These are phyloP conservation scores for Calliopum simillimum DNA, from an alignment of 2,888 invertebrate species.

Conservation along the genomic window DNA sequence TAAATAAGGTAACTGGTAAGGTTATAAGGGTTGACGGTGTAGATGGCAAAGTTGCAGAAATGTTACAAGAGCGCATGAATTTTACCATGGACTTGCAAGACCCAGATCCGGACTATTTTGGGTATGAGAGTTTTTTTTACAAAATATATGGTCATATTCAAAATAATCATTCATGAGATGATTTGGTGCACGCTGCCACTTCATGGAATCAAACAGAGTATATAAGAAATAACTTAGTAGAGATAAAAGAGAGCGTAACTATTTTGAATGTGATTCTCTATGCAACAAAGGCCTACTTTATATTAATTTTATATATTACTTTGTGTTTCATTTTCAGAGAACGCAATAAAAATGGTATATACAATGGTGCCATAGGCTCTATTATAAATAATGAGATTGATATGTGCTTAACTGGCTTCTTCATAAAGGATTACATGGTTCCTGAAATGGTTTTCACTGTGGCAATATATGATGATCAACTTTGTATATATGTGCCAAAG, in stretches of 20 bases:
- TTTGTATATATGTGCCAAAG: conserved; percentile 67
- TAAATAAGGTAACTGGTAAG: conserved; percentile 48
- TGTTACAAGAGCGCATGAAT: conserved; percentile 58
- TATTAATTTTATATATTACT: background rate
- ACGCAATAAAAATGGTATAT: conserved; percentile 58
- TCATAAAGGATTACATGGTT: conserved; percentile 67
- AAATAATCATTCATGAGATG: background rate
- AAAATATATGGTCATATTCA: background rate
- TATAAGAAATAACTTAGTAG: too few species aligned
- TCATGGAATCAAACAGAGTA: too few species aligned
- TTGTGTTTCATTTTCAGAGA: conserved; percentile 45
- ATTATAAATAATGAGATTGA: conserved; percentile 62
- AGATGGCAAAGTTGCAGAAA: conserved; percentile 58
- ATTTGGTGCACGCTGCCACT: background rate
- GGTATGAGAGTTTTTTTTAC: conserved; percentile 50
- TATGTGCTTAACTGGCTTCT: conserved; percentile 65
- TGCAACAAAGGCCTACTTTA: too few species aligned
- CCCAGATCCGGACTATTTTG: conserved; percentile 61
- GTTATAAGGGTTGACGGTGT: conserved; percentile 54
- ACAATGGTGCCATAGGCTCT: conserved; percentile 66
- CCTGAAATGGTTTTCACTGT: conserved; percentile 65
- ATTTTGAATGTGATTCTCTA: background rate
- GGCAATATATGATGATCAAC: conserved; percentile 63
- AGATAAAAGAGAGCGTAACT: too few species aligned
- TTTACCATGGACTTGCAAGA: conserved; percentile 58